These are phyloP conservation scores for Eudasyphora cyanicolor DNA, from an alignment of 2,888 invertebrate species.

Conservation along the genomic window DNA sequence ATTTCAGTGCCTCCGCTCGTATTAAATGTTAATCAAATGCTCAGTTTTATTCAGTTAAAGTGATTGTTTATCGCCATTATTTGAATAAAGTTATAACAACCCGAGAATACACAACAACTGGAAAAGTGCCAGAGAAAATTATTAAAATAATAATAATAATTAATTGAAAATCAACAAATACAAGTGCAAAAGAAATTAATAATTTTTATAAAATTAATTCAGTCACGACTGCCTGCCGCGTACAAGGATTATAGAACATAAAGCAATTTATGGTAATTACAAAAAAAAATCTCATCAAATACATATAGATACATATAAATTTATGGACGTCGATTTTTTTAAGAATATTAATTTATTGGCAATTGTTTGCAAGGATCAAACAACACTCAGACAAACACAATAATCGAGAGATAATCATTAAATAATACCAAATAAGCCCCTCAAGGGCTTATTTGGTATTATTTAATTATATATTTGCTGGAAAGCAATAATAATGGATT, in stretches of 20 bases:
- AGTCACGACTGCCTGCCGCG: not conserved
- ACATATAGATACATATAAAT: no score
- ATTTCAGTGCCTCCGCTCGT: constrained; percentile 5
- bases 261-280: constrained; percentile 25
- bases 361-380: not conserved
- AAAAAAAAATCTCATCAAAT: no score
- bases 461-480: no score
- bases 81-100: not conserved
- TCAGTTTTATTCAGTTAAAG: not conserved
- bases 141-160: not conserved
- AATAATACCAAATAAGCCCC: no score
- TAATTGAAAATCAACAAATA: constrained; percentile 14
- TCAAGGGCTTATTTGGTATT: no score
- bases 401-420: no score
- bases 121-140: no score
- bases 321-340: constrained; percentile 4
- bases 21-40: constrained; percentile 9
- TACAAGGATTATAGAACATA: constrained; percentile 7
- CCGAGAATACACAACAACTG: no score
- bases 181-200: not conserved
- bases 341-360: not conserved
- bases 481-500: no score
- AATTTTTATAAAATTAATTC: constrained; percentile 3
- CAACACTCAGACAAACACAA: not conserved
- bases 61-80: not conserved